Evolutionary conservation across 2,797 vertebrate genomes (phyloP).

Genomic region (Hylomyscus alleni): DNA sequence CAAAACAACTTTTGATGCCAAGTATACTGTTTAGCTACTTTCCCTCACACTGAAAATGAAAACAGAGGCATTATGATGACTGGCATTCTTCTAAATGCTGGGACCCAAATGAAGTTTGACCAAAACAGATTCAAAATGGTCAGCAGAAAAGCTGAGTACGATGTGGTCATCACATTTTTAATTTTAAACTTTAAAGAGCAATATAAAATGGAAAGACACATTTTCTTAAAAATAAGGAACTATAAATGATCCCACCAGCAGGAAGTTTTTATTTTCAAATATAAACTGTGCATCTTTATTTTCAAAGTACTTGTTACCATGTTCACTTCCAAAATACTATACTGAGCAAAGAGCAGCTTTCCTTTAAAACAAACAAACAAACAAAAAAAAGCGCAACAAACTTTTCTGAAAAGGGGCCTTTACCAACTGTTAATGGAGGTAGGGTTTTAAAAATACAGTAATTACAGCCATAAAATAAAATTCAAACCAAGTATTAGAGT

Average conservation of each 20-base stretch:
- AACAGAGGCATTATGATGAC: slow-evolving; percentile 44
- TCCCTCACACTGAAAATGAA: slow-evolving; percentile 38
- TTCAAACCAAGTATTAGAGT: slow-evolving; percentile 85
- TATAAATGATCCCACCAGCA: slow-evolving; percentile 82
- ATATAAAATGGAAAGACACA: slow-evolving; percentile 67
- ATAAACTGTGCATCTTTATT: slow-evolving; percentile 84
- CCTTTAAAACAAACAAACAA: slow-evolving; percentile 82
- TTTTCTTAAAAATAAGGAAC: slow-evolving; percentile 81
- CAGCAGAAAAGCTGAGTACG: slow-evolving; percentile 63
- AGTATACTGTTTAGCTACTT: slow-evolving; percentile 54
- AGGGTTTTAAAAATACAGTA: slow-evolving; percentile 89
- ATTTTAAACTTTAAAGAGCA: slow-evolving; percentile 70
- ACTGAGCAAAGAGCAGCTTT: slow-evolving; percentile 90
- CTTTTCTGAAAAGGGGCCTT: slow-evolving; percentile 90
- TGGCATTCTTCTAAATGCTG: slow-evolving; percentile 61
- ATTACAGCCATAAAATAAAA: slow-evolving; percentile 86
- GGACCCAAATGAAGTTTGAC: slow-evolving; percentile 59
- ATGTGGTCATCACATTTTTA: slow-evolving; percentile 63
- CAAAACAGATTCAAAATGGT: slow-evolving; percentile 61
- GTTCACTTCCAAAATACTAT: slow-evolving; percentile 90
- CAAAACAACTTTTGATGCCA: slow-evolving; percentile 59
- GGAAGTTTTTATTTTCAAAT: slow-evolving; percentile 83
- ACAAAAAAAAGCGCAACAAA: slow-evolving; percentile 81
- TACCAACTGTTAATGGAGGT: slow-evolving; percentile 89
- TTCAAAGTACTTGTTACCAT: slow-evolving; percentile 83